phyloP scores from a whole-genome alignment of 2,113 vertebrate genomes.

The Aramus guarauna region DNA sequence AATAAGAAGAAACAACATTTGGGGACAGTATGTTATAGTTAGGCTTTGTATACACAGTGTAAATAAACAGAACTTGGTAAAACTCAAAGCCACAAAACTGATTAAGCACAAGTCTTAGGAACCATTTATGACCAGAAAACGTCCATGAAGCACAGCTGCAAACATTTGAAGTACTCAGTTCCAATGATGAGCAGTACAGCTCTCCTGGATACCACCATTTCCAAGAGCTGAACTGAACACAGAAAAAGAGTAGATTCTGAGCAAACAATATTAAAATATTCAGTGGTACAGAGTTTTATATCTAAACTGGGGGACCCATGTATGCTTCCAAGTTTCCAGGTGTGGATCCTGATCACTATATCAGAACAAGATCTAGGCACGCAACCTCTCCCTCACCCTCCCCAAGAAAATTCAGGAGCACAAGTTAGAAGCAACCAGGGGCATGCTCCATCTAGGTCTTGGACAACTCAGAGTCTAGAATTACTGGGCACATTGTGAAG shows the following conservation, averaged over 20 bases:
- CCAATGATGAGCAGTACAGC: not conserved
- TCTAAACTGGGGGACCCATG: not conserved
- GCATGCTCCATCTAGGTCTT: not conserved
- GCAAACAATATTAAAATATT: not conserved
- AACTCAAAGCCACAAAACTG: slow-evolving; percentile 8
- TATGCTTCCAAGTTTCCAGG: not conserved
- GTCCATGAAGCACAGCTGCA: not conserved
- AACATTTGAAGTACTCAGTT: not conserved
- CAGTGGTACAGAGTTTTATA: not conserved
- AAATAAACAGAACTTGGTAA: slow-evolving; percentile 29
- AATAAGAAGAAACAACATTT: not conserved
- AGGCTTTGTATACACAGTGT: not conserved
- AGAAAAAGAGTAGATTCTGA: not conserved
- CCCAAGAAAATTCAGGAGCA: not conserved
- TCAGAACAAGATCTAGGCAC: not conserved
- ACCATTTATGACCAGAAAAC: not conserved
- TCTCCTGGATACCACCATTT: not conserved
- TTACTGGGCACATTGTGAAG: not conserved
- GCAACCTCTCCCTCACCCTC: not conserved
- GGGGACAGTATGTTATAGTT: not conserved
- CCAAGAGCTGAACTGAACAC: not conserved
- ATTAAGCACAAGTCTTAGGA: not conserved
- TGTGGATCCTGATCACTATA: not conserved
- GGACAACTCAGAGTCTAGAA: not conserved
- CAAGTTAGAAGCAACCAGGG: not conserved